These are phyloP conservation scores for Pituophis catenifer DNA, from an alignment of 2,113 vertebrate species.

Conservation along the genomic window DNA sequence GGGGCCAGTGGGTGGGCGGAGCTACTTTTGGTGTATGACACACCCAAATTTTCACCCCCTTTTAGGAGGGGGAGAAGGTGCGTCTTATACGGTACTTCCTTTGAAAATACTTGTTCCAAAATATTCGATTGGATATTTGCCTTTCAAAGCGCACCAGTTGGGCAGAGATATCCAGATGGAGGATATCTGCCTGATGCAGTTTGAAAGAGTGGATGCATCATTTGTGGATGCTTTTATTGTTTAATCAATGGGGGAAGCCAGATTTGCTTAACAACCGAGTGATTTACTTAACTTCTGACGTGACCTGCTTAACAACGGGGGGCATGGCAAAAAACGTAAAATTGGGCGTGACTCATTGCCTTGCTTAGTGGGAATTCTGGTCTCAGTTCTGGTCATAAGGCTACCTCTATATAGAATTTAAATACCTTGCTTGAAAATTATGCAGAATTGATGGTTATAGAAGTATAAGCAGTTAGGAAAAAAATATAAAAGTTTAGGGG, in stretches of 20 bases:
- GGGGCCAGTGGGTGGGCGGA: too few species aligned
- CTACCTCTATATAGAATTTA: not conserved
- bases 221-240: not conserved
- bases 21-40: too few species aligned
- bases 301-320: not conserved
- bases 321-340: not conserved
- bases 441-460: not conserved
- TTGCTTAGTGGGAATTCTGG: not conserved
- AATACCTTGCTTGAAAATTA: not conserved
- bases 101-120: not conserved
- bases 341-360: not conserved
- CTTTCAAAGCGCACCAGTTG: not conserved
- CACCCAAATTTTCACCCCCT: too few species aligned
- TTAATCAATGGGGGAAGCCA: not conserved
- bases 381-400: not conserved
- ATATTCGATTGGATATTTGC: not conserved
- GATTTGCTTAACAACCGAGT: not conserved
- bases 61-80: too few species aligned
- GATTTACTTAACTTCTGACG: not conserved
- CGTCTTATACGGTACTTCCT: not conserved
- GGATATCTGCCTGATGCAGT: not conserved
- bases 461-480: too few species aligned
- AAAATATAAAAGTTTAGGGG: not conserved
- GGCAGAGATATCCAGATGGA: not conserved
- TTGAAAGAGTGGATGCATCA: not conserved